Conservation (phyloP, 2,888 invertebrate species). For the Atrina japonica region DNA sequence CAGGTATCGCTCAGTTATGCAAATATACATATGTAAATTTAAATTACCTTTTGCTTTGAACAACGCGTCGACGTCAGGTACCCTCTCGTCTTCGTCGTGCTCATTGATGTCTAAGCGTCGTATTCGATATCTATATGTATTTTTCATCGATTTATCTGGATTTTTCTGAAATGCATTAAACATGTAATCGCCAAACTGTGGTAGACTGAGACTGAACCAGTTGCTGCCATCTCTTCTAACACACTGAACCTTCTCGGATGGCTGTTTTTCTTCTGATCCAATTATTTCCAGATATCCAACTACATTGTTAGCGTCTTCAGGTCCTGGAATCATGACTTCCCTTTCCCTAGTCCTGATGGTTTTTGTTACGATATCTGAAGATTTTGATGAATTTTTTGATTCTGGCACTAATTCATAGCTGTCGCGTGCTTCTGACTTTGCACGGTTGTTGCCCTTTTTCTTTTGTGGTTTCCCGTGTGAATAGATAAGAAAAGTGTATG, state of each 20-base stretch:
- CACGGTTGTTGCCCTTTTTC: background rate
- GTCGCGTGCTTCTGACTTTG: background rate
- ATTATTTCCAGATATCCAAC: conserved; percentile 4
- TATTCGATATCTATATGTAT: conserved; percentile 10
- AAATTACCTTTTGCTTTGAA: conserved; percentile 17
- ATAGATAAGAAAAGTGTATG: conserved; percentile 58
- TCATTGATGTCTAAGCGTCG: conserved; percentile 15
- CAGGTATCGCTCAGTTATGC: too few species aligned
- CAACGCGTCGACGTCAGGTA: conserved; percentile 9
- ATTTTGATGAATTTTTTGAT: background rate
- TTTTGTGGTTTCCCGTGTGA: conserved; percentile 50
- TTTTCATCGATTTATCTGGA: conserved; percentile 7
- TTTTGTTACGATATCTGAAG: conserved; percentile 40
- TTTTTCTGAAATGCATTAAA: conserved; percentile 15
- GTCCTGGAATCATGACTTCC: conserved; percentile 57
- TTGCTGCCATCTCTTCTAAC: conserved; percentile 21
- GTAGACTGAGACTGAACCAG: conserved; percentile 16
- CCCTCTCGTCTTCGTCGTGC: conserved; percentile 5
- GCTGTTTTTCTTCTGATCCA: background rate
- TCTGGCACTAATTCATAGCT: background rate
- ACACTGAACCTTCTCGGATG: background rate
- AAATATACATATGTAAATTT: too few species aligned
- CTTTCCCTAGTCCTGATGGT: conserved; percentile 61
- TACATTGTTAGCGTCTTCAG: conserved; percentile 32
- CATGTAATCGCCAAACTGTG: conserved; percentile 8